These are phyloP conservation scores for Heliconius hermathena DNA, from an alignment of 1,140 invertebrate genomes.

Conservation along the genomic window DNA sequence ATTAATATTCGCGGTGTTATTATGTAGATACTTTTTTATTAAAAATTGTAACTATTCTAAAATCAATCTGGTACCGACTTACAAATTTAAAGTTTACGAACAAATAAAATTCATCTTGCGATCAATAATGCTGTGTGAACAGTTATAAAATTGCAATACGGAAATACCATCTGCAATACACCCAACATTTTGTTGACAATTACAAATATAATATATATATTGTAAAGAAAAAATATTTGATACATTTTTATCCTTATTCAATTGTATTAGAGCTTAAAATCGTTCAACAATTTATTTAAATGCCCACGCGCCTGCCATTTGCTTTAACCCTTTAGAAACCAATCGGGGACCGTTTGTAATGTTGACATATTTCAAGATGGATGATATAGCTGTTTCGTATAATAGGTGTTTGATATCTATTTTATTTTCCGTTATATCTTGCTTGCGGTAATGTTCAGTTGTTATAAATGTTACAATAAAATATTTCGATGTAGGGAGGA, in stretches of 20 bases:
- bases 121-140: background rate
- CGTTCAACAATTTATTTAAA: background rate
- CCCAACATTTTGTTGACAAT: slow-evolving; percentile 1
- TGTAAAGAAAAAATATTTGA: background rate
- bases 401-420: slow-evolving; percentile 48
- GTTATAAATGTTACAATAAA: slow-evolving; percentile 5
- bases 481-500: background rate
- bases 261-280: background rate
- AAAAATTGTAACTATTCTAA: no score
- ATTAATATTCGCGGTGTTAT: no score
- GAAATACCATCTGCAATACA: slow-evolving; percentile 17
- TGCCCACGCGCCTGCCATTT: slow-evolving; percentile 22
- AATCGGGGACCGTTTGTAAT: slow-evolving; percentile 44
- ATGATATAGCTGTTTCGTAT: slow-evolving; percentile 45
- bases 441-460: background rate
- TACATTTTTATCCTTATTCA: background rate
- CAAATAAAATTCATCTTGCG: background rate
- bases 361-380: slow-evolving; percentile 49
- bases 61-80: background rate
- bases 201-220: background rate
- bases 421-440: slow-evolving; percentile 40
- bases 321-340: slow-evolving; percentile 42
- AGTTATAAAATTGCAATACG: slow-evolving; percentile 23
- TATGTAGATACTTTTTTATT: no score
- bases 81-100: background rate